Evolutionary conservation across 2,113 vertebrate genomes (phyloP), one percentile per base, ranked within the genome.

Genomic region (Formicarius rufipectus): DNA sequence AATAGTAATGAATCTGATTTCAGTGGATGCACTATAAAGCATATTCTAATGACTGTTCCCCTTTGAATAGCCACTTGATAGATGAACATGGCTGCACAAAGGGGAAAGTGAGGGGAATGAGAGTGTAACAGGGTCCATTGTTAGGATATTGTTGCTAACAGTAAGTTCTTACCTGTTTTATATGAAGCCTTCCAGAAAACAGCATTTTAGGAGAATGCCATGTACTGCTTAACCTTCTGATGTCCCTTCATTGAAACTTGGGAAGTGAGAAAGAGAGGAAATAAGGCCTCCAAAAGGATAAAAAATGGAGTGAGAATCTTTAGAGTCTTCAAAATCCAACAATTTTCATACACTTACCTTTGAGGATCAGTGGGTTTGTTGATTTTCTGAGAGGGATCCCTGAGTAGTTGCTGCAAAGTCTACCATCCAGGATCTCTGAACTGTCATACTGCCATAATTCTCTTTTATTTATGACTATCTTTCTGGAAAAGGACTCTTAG

Each of bases 1-100:
- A 79, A 89, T 60, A 91, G 81, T 87, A 87, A 78, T 69, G 91
- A 75, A 72, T 83, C 31, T 53, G 44, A 86, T 89, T 81, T 87
- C 81, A 91, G 40, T 79, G 64, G 62, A 79, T 89, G 67, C 25
- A 53, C 75, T 76, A 53, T 79, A 93, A 95, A 89, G 56, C 25
- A 79, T 60, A 75, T 88, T 92, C 56, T 82, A 69, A 93, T 68
- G 58, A 87, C 50, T 94, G 91, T 92, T 93, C 40, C 63, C 25
- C 5, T 86, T 81, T 56, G 44, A 95, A 63, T 53, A 79, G 44
- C 28, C 0, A 3, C 4, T 33, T 93, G 78, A 76, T 83, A 87
- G 30, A 87, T 64, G 56, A 73, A 72, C 7, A 8, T 31, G 13
- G 14, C 73, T 75, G 33, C 5, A 11, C 44, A 72, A 82, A 84